Base-by-base conservation (phyloP, 2,113 vertebrate genomes). In the Accipiter cooperii region DNA sequence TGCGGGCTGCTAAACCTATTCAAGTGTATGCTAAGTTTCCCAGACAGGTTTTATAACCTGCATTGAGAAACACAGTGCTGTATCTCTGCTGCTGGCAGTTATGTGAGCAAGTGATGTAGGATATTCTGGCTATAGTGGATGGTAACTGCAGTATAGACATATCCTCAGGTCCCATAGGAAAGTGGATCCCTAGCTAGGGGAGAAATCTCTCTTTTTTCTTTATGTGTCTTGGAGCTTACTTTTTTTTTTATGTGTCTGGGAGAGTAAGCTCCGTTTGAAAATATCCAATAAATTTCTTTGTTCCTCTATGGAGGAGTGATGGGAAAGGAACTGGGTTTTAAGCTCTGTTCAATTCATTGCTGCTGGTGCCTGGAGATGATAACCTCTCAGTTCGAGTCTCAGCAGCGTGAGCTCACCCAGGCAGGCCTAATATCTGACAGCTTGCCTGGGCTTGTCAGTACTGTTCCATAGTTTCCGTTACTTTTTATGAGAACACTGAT, bases 401-500 rank as follows among this genome's bases (percentile, higher is more conserved):
- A 96, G 52, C 69, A 93, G 83, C 61, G 25, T 57, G 77, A 94
- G 75, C 36, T 96, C 70, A 75, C 42, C 54, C 78, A 93, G 86
- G 74, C 76, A 81, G 73, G 44, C 40, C 84, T 86, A 65, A 42
- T 68, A 73, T 89, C 86, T 97, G 87, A 90, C 90, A 96, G 29
- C 84, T 96, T 95, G 68, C 85, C 91, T 90, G 90, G 85, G 89
- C 87, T 94, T 74, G 57, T 78, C 86, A 94, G 69, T 66, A 52
- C 58, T 79, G n/a, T 77, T 91, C 57, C 60, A 46, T 25, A 74
- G 55, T 89, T 95, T 94, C 60, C 17, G 60, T 91, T 94, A 87
- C 76, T 95, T 96, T 89, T 57, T 84, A 52, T 92, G 90, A 92
- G 93, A 96, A 96, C 24, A 33, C 89, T 94, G 88, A 96, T 97